phyloP scores from a whole-genome alignment of 2,113 vertebrate genomes.

The Phaethon lepturus region DNA sequence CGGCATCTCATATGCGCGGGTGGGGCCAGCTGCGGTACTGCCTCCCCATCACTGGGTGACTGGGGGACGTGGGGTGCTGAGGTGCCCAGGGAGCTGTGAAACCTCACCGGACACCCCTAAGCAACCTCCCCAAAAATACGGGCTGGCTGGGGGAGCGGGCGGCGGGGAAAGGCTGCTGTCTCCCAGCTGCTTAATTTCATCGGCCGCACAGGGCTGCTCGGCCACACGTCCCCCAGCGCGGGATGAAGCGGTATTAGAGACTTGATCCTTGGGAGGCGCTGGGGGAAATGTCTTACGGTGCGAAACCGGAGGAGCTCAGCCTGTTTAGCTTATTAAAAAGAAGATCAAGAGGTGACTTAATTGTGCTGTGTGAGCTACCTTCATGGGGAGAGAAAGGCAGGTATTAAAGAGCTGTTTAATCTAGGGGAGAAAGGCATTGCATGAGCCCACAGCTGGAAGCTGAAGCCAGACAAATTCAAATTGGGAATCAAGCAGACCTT shows the following conservation, averaged over 20 bases:
- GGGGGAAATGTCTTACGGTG: background rate
- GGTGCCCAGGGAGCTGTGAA: background rate
- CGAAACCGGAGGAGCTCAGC: background rate
- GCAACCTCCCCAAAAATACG: background rate
- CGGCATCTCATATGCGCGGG: background rate
- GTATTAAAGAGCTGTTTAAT: slow-evolving; percentile 49
- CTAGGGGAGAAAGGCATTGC: slow-evolving; percentile 15
- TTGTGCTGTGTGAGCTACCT: slow-evolving; percentile 39
- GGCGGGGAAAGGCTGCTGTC: background rate
- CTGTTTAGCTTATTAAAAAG: slow-evolving; percentile 61
- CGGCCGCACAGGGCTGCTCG: background rate
- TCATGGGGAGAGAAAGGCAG: slow-evolving; percentile 3
- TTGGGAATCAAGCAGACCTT: slow-evolving; percentile 38
- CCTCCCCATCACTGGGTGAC: background rate
- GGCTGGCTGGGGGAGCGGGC: background rate
- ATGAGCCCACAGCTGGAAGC: background rate
- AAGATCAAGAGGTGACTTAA: slow-evolving; percentile 56
- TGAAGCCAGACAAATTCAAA: slow-evolving; percentile 45
- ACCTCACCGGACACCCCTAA: rapidly evolving
- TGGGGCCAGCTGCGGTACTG: background rate
- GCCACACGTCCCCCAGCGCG: rapidly evolving
- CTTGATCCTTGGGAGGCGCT: slow-evolving; percentile 27
- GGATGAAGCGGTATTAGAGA: background rate
- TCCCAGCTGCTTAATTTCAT: background rate
- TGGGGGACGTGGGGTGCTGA: rapidly evolving